Percentiles rank a stretch among this genome's conserved stretches.
Evolutionary conservation across 2,888 invertebrate genomes (phyloP).

Genomic region (Eupithecia vulgata): DNA sequence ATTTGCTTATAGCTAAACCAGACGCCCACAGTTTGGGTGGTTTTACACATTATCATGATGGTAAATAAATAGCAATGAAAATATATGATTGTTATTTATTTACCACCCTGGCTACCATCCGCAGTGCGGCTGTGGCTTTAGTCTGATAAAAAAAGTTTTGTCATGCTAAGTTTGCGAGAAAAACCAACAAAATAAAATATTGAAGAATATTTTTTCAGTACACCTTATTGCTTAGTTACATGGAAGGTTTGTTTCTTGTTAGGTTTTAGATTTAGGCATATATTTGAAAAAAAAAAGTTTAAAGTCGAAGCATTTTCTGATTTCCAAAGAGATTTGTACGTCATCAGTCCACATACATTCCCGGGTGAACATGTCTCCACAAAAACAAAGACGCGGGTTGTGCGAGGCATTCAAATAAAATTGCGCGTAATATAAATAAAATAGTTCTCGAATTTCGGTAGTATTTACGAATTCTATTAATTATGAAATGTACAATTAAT

Average conservation of each 20-base stretch:
- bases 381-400: too few relatives aligned
- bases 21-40: too few relatives aligned
- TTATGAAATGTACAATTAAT: too few relatives aligned
- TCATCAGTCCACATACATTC: background rate
- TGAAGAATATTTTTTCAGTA: too few relatives aligned
- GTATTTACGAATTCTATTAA: too few relatives aligned
- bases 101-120: background rate
- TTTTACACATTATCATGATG: too few relatives aligned
- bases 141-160: constrained; percentile 1
- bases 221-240: background rate
- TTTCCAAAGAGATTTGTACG: background rate
- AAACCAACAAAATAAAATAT: background rate
- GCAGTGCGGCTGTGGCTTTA: background rate
- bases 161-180: background rate
- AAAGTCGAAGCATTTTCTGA: background rate
- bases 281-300: too few relatives aligned
- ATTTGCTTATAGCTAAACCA: too few relatives aligned
- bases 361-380: too few relatives aligned
- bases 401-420: too few relatives aligned
- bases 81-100: background rate
- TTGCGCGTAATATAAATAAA: background rate
- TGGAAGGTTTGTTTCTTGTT: background rate
- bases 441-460: background rate
- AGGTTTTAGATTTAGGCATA: background rate
- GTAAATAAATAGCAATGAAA: too few relatives aligned